Percentiles rank a stretch among this genome's conserved stretches.
phyloP scores from a whole-genome alignment of 2,113 vertebrate species.

The Trogon surrucura region DNA sequence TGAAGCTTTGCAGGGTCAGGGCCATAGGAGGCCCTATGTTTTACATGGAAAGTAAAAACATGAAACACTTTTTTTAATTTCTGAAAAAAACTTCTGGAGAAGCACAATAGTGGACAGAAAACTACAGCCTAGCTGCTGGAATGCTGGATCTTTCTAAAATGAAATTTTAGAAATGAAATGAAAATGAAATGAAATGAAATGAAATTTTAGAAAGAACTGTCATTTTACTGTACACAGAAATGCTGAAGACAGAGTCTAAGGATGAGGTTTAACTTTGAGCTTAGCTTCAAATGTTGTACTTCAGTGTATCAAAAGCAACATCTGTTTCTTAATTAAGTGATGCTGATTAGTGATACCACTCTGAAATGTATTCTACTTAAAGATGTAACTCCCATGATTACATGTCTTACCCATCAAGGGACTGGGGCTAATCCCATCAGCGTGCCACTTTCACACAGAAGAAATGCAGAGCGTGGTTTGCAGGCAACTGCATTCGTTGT shows the following conservation, averaged over 20 bases:
- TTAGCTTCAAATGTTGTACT: neutral
- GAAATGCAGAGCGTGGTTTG: neutral
- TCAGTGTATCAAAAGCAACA: neutral
- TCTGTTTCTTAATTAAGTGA: neutral
- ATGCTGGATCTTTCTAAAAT: neutral
- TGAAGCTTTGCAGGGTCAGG: neutral
- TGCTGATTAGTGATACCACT: neutral
- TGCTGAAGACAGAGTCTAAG: neutral
- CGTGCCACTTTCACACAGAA: neutral
- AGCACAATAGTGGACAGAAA: neutral
- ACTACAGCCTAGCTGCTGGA: neutral
- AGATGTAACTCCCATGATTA: neutral
- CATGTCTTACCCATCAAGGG: neutral
- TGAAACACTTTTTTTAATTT: neutral
- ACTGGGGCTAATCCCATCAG: neutral
- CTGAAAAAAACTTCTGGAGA: neutral
- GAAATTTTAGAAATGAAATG: too few species aligned
- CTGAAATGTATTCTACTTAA: neutral
- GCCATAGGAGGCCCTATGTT: neutral
- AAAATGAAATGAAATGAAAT: too few species aligned
- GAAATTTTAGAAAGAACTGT: neutral
- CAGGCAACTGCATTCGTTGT: neutral
- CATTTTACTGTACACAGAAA: neutral
- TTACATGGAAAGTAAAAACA: neutral
- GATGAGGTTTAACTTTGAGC: neutral